Evolutionary conservation across 2,888 invertebrate genomes (phyloP), one percentile per base, ranked within the genome.

Genomic region (Lissonota sp.): DNA sequence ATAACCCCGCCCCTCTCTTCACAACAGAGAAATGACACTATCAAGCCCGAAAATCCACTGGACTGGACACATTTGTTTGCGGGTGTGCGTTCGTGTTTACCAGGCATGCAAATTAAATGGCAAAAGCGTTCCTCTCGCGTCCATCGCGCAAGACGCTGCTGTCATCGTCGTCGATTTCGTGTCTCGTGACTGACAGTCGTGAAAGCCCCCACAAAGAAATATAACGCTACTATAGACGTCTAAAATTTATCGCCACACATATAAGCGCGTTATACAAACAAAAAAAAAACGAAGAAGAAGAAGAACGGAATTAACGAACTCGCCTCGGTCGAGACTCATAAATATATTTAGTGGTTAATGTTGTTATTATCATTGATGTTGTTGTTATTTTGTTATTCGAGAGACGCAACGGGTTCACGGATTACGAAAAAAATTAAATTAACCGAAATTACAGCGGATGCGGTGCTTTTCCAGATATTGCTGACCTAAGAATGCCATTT

Each of bases 171-270:
- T 57, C 67, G 72, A 76, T 72, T 76, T 72, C 76, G 67, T 44
- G 40, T 69, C 51, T 80, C 63, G 67, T 69, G 80, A 80, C 76
- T 64, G 80, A 80, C 72, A 72, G 76, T 72, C 76, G 80, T 46
- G 80, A 80, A 69, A 69, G 71, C 66, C 66, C 44, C 60, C 70
- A 39, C 60, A 58, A 66, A 26, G 66, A 55, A 71, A 49, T 46
- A 49, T 49, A 44, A 62, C 46, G 49, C 60, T 71, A 58, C 79
- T n/a, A n/a, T n/a, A n/a, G n/a, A n/a, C n/a, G n/a, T n/a, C n/a
- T 71, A 46, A 10, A 46, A 46, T 12, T 46, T 10, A 6, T 6
- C 58, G 39, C 12, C 46, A n/a, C n/a, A n/a, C n/a, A n/a, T n/a
- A n/a, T n/a, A n/a, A n/a, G n/a, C n/a, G n/a, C 37, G 46, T 1